Evolutionary conservation across 2,888 invertebrate genomes (phyloP), one percentile per base, ranked within the genome.

Genomic region (Boloria euphrosyne): DNA sequence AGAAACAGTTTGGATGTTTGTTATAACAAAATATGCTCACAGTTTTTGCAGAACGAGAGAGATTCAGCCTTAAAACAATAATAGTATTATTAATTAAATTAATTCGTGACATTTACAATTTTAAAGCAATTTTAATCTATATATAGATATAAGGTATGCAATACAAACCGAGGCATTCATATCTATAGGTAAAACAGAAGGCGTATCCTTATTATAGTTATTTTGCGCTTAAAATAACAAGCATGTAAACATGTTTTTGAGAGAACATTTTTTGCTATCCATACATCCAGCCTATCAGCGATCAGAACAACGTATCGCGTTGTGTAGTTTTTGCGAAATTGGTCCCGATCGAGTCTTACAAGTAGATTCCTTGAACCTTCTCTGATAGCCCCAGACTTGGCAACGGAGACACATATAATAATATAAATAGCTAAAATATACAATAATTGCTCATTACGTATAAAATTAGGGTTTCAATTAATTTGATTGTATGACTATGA

Each of bases 311-410:
- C 88, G 89, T 85, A 89, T 90, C 90, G 89, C 84, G 90, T 88
- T 88, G 90, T 91, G 90, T 90, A 90, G 91, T 91, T 92, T 92
- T 91, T 92, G 90, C 90, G 89, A 91, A 91, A 91, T 90, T 90
- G 90, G 83, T 82, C 75, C 80, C 85, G 86, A 90, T 91, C 88
- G 85, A 79, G 82, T 83, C 84, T 84, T 84, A 82, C 78, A 76
- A 74, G 79, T 77, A 78, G 80, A 79, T 82, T 83, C 83, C 81
- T 80, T 83, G 86, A 81, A 84, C 74, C 67, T 72, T 57, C 62
- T 67, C 71, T 66, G 62, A 68, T 69, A 66, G 60, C 51, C 54
- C 22, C 49, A 55, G 51, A 62, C 66, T 60, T 63, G 63, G 54
- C 59, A 47, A 58, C 46, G 63, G 17, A 52, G 27, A 44, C 22